A percentile compares a stretch with the other conserved stretches of the same genome.
phyloP scores from a whole-genome alignment of 2,113 vertebrate species.

The Leucosticte australis region DNA sequence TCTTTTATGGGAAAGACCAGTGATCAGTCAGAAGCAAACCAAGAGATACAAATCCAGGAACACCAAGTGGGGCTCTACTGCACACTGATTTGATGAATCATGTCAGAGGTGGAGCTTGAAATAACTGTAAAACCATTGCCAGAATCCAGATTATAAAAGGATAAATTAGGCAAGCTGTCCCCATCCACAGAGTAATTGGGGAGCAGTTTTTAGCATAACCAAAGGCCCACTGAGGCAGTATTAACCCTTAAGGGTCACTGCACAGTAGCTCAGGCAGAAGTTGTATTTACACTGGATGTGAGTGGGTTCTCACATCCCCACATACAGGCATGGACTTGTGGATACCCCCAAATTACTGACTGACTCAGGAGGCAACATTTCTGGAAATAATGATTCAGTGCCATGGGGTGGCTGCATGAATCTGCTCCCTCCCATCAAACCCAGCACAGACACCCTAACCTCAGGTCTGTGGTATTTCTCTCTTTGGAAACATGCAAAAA shows the following conservation, averaged over 20 bases:
- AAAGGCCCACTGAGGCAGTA: constrained; percentile 48
- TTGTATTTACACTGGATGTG: constrained; percentile 62
- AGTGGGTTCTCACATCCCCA: constrained; percentile 55
- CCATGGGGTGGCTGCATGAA: constrained; percentile 33
- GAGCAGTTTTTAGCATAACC: constrained; percentile 38
- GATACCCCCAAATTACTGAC: constrained; percentile 71
- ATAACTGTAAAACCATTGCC: constrained; percentile 56
- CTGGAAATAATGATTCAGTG: constrained; percentile 75
- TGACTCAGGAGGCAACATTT: constrained; percentile 60
- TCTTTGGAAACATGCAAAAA: constrained; percentile 50
- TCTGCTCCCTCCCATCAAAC: constrained; percentile 27
- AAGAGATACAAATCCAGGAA: constrained; percentile 52
- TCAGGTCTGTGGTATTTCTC: constrained; percentile 64
- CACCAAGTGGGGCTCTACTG: constrained; percentile 3
- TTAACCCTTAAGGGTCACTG: constrained; percentile 37
- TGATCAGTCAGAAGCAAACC: constrained; percentile 35
- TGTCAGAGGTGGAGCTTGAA: constrained; percentile 45
- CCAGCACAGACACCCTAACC: constrained; percentile 49
- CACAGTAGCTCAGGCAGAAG: constrained; percentile 54
- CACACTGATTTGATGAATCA: constrained; percentile 40
- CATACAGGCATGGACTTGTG: constrained; percentile 71
- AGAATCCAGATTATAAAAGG: constrained; percentile 59
- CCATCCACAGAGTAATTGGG: not conserved
- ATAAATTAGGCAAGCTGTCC: constrained; percentile 27
- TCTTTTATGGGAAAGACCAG: constrained; percentile 2